A percentile compares a stretch with the other conserved stretches of the same genome.
Conservation (phyloP, 1,140 invertebrate genomes). For the Arion vulgaris region DNA sequence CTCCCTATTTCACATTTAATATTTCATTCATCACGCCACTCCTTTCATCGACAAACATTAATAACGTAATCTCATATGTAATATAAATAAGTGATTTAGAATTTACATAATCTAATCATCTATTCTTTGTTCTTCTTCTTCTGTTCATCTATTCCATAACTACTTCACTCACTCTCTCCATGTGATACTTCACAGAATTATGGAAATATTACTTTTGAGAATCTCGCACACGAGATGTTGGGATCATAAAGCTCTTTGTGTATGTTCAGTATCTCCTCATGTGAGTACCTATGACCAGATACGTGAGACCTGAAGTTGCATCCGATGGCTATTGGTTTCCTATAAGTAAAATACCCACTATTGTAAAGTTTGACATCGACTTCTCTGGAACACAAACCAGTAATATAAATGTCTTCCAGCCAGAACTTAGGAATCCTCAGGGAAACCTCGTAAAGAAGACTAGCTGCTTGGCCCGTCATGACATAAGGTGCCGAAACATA, state of each 20-base stretch:
- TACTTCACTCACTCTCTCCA: no score
- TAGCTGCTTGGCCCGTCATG: constrained; percentile 59
- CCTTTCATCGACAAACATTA: no score
- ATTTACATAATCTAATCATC: no score
- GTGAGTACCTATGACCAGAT: constrained; percentile 18
- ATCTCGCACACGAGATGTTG: neutral
- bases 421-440: constrained; percentile 12
- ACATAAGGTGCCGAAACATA: constrained; percentile 71
- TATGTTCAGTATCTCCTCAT: neutral
- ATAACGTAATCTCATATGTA: no score
- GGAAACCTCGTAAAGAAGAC: constrained; percentile 54
- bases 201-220: no score
- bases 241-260: constrained; percentile 18
- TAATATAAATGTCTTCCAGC: constrained; percentile 39
- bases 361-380: constrained; percentile 19
- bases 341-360: constrained; percentile 11
- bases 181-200: no score
- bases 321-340: neutral
- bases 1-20: no score
- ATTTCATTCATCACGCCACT: no score
- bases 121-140: no score
- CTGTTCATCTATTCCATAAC: no score
- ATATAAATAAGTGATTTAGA: no score
- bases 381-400: constrained; percentile 34
- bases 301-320: neutral